phyloP scores from a whole-genome alignment of 2,113 vertebrate species.

The Gymnobelideus leadbeateri region DNA sequence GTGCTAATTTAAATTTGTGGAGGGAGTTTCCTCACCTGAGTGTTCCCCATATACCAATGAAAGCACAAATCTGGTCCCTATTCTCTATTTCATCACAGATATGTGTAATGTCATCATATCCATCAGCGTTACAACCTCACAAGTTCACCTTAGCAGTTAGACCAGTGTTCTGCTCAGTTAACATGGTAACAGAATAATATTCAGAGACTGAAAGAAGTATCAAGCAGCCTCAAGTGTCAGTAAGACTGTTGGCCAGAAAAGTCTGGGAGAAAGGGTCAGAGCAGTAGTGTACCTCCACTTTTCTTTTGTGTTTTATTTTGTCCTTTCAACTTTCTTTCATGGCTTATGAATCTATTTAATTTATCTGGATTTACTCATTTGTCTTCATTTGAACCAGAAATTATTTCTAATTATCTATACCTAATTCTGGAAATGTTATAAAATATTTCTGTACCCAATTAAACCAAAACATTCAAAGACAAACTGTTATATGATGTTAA shows the following conservation, averaged over 20 bases:
- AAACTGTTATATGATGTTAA: slow-evolving; percentile 79
- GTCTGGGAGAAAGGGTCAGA: slow-evolving; percentile 78
- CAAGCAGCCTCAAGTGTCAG: slow-evolving; percentile 91
- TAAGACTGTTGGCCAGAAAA: slow-evolving; percentile 88
- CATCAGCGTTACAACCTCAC: slow-evolving; percentile 91
- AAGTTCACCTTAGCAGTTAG: slow-evolving; percentile 95
- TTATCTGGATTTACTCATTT: slow-evolving; percentile 87
- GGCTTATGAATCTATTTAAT: slow-evolving; percentile 85
- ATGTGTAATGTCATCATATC: slow-evolving; percentile 89
- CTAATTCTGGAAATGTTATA: slow-evolving; percentile 85
- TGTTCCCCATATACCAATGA: background rate
- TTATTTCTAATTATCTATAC: slow-evolving; percentile 85
- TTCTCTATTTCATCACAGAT: slow-evolving; percentile 81
- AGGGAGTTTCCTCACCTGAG: background rate
- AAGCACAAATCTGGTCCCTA: background rate
- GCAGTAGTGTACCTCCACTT: slow-evolving; percentile 81
- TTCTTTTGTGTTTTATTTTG: slow-evolving; percentile 87
- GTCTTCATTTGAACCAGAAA: slow-evolving; percentile 88
- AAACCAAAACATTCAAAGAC: slow-evolving; percentile 89
- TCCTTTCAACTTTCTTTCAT: slow-evolving; percentile 87
- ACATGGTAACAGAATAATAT: slow-evolving; percentile 99
- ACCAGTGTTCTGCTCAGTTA: slow-evolving; percentile 95
- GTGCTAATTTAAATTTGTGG: background rate
- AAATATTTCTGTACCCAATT: slow-evolving; percentile 81
- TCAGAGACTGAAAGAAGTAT: slow-evolving; percentile 94